Conservation (phyloP, 1,140 invertebrate genomes). For the Dendrolimus kikuchii region DNA sequence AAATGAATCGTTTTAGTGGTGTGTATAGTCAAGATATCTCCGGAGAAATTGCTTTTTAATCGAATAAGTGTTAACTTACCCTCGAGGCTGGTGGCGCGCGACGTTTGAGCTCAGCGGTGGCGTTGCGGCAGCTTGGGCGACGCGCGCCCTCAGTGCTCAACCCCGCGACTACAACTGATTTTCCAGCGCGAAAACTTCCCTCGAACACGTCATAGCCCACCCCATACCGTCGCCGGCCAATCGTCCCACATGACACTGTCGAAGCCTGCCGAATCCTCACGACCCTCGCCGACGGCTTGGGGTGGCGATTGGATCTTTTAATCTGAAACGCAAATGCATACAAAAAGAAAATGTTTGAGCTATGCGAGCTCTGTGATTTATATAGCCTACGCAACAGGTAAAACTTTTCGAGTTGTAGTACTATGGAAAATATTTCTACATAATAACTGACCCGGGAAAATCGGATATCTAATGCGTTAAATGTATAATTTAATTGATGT, state of each 20-base stretch:
- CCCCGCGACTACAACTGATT: constrained; percentile 60
- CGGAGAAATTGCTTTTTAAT: constrained; percentile 66
- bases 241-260: constrained; percentile 24
- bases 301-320: constrained; percentile 69
- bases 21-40: constrained; percentile 22
- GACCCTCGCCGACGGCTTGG: constrained; percentile 38
- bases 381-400: constrained; percentile 62
- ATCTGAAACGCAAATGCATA: constrained; percentile 69
- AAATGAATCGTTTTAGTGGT: background rate
- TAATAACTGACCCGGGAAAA: background rate
- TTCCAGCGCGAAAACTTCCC: constrained; percentile 67
- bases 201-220: constrained; percentile 64
- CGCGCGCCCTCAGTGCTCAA: constrained; percentile 37
- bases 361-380: constrained; percentile 37
- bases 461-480: background rate
- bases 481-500: constrained; percentile 2
- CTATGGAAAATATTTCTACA: background rate
- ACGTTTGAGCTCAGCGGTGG: constrained; percentile 19
- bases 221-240: constrained; percentile 49
- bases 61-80: constrained; percentile 66
- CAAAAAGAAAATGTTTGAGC: constrained; percentile 62
- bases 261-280: constrained; percentile 40
- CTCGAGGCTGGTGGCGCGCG: constrained; percentile 35
- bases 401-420: constrained; percentile 22
- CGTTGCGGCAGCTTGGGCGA: constrained; percentile 13